phyloP scores from a whole-genome alignment of 2,888 invertebrate species.

The Tiliacea citrago region DNA sequence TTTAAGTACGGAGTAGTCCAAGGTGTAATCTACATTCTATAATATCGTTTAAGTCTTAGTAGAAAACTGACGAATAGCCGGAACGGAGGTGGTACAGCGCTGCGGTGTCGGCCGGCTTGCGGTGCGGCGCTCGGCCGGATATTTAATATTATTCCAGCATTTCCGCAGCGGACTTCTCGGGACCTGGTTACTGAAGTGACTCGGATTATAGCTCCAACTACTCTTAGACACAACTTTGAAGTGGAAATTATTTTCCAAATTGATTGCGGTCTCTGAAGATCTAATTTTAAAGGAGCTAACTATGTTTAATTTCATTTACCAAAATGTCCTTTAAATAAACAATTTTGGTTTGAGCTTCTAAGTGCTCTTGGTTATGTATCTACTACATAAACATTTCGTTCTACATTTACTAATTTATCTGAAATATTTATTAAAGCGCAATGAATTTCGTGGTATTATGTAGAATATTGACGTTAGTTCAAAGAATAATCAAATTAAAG shows the following conservation, averaged over 20 bases:
- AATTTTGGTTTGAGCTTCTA: constrained; percentile 17
- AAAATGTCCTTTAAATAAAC: constrained; percentile 26
- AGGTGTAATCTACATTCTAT: neutral
- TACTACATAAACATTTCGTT: constrained; percentile 5
- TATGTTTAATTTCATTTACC: constrained; percentile 23
- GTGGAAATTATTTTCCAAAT: constrained; percentile 46
- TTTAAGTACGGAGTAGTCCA: neutral
- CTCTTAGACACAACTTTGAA: constrained; percentile 46
- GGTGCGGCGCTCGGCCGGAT: constrained; percentile 58
- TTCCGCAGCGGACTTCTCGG: constrained; percentile 66
- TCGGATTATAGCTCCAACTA: constrained; percentile 32
- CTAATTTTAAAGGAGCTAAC: constrained; percentile 19
- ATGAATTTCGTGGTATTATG: neutral
- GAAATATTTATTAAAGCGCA: constrained; percentile 9
- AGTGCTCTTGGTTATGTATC: constrained; percentile 17
- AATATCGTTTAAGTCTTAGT: neutral
- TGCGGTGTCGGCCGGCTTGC: constrained; percentile 28
- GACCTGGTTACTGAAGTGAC: constrained; percentile 34
- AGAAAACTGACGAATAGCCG: constrained; percentile 1
- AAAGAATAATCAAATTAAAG: neutral
- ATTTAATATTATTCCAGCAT: constrained; percentile 71
- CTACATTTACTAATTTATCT: neutral
- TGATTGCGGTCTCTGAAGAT: constrained; percentile 13
- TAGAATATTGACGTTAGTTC: neutral
- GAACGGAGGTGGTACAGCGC: neutral